Percentiles rank a stretch among this genome's conserved stretches.
phyloP scores from a whole-genome alignment of 30 jellyfish, hydroid and myxozoan genomes.

The Aurelia sp. region DNA sequence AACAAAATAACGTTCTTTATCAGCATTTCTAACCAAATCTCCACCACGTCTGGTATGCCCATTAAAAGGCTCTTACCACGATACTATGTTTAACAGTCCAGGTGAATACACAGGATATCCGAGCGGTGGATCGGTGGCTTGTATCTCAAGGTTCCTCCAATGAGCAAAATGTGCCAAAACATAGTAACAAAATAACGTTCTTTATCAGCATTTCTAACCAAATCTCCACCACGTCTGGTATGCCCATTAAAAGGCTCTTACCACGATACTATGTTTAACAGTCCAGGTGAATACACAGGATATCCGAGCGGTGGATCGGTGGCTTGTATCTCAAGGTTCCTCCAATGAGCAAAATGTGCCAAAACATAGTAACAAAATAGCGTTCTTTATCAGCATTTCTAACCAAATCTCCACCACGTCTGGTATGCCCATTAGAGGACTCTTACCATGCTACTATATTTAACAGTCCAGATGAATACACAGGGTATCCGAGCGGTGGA shows the following conservation, averaged over 20 bases:
- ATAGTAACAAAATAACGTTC: conserved; percentile 95
- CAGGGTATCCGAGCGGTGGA: conserved; percentile 91
- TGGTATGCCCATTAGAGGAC: no score
- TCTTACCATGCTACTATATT: conserved; percentile 44
- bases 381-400: conserved; percentile 1
- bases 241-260: no score
- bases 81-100: conserved; percentile 61
- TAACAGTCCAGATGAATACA: conserved; percentile 75
- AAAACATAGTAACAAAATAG: conserved; percentile 74
- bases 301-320: conserved; percentile 96
- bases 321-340: conserved; percentile 82
- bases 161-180: conserved; percentile 83
- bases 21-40: no score
- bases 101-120: conserved; percentile 93
- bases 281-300: conserved; percentile 83
- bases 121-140: conserved; percentile 95
- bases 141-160: conserved; percentile 68
- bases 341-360: conserved; percentile 71
- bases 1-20: no score
- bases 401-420: no score
- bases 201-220: conserved; percentile 93
- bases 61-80: no score
- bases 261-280: conserved; percentile 53
- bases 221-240: no score
- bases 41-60: no score